Percentiles rank a stretch among this genome's conserved stretches.
These are phyloP conservation scores for Solea senegalensis DNA, from an alignment of 2,113 vertebrate genomes.

Conservation along the genomic window DNA sequence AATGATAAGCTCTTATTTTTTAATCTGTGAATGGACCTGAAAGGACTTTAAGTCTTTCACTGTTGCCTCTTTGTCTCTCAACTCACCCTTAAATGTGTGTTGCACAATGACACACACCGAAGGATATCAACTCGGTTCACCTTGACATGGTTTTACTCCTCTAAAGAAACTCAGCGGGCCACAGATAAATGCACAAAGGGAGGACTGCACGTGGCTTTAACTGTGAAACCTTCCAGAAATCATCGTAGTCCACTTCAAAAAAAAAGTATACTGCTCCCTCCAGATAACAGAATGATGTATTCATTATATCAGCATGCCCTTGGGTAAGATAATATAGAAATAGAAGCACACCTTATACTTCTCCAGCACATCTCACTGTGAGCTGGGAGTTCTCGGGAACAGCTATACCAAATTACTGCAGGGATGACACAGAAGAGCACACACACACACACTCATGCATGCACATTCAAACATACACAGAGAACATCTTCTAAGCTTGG, in stretches of 20 bases:
- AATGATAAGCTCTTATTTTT: conserved; percentile 21
- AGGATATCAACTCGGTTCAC: conserved; percentile 44
- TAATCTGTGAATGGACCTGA: conserved; percentile 34
- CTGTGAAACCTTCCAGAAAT: conserved; percentile 45
- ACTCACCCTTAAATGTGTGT: not conserved
- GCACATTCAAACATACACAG: conserved; percentile 14
- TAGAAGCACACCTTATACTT: conserved; percentile 46
- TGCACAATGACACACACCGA: not conserved
- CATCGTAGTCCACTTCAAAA: conserved; percentile 38
- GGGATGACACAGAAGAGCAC: conserved; percentile 24
- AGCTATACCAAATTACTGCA: conserved; percentile 34
- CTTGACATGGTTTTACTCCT: conserved; percentile 40
- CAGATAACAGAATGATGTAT: conserved; percentile 66
- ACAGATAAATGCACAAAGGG: conserved; percentile 44
- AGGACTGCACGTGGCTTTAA: conserved; percentile 39
- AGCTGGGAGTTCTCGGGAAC: conserved; percentile 29
- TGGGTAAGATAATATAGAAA: conserved; percentile 63
- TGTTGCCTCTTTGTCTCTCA: not conserved
- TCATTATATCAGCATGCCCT: conserved; percentile 58
- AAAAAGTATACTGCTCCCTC: conserved; percentile 43
- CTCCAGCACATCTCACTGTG: conserved; percentile 32
- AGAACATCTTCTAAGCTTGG: conserved; percentile 13
- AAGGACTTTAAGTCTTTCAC: conserved; percentile 10
- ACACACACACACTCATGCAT: conserved; percentile 8
- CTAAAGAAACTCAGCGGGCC: conserved; percentile 29